Evolutionary conservation across 2,797 vertebrate genomes (phyloP).

Genomic region (Myotis myotis): DNA sequence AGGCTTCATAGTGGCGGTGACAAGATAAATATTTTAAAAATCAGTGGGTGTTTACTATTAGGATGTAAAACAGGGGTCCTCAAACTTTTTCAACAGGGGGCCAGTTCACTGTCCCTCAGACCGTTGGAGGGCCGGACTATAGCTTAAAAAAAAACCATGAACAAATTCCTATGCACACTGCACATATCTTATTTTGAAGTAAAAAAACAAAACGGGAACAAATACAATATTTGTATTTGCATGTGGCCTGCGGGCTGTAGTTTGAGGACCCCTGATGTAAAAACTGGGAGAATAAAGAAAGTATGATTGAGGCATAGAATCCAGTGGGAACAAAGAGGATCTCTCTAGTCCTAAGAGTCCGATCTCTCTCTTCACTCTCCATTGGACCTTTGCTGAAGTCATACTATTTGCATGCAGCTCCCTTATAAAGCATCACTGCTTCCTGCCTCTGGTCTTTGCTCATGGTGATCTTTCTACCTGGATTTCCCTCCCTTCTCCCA

Average conservation of each 20-base stretch:
- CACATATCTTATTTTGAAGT: no score
- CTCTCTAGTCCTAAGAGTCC: not conserved
- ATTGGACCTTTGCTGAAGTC: not conserved
- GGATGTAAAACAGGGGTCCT: not conserved
- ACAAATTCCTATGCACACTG: no score
- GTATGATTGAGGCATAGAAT: not conserved
- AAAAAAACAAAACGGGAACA: no score
- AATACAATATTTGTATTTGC: no score
- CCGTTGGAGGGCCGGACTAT: no score
- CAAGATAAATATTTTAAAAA: not conserved
- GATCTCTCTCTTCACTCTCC: not conserved
- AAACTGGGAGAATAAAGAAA: not conserved
- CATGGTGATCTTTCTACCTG: not conserved
- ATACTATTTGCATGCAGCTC: no score
- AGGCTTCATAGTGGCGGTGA: not conserved
- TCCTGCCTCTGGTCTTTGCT: not conserved
- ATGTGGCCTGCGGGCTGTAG: no score
- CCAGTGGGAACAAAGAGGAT: not conserved
- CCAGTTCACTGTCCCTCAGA: no score
- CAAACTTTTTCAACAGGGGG: no score
- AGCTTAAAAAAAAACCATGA: no score
- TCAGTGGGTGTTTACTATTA: not conserved
- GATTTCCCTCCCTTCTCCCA: not conserved
- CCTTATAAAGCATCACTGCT: not conserved
- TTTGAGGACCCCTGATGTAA: not conserved